Base-by-base conservation (phyloP, 2,797 vertebrate genomes). In the Cossypha caffra region DNA sequence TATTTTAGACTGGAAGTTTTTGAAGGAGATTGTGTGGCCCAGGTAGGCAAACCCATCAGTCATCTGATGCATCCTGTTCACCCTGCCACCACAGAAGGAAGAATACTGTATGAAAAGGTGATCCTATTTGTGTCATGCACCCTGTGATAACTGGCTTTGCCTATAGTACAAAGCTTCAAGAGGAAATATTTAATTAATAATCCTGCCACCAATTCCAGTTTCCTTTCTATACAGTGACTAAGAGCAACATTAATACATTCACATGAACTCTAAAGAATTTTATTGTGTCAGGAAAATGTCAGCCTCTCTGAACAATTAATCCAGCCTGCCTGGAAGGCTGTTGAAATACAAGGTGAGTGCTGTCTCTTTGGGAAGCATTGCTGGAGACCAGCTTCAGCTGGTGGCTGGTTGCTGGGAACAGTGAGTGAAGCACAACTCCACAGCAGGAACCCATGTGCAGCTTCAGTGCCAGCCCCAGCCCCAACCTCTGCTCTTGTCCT, bases 401-500 rank as follows among this genome's bases (percentile, higher is more conserved):
- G 16, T 37, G 25, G 10, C 45, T 48, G 29, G 5, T 47, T 67
- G 40, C 31, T 16, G 2, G 21, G 19, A 51, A 18, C 0, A 1
- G 19, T 1, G 15, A 52, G 20, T 29, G 13, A 76, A 76, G 37
- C 13, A 51, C 40, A 51, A 4, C 35, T 29, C 29, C 38, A 50
- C 18, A 66, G 17, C 25, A 72, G 42, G 10, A 68, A 3, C 7
- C 11, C 31, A 21, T 2, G 0, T 13, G 24, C 26, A 72, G 11
- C 54, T 35, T 73, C 1, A 0, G 26, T 64, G n/a, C 29, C 24
- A 29, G 23, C 11, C 5, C 1, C 1, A 75, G 26, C 16, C 5
- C 58, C 67, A 16, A 3, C 16, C 23, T 58, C 50, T 69, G 72
- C 38, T 76, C 23, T 5, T n/a, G 38, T 69, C 33, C 17, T 63